phyloP scores from a whole-genome alignment of 2,888 invertebrate genomes.

The Ditylenchus weischeri region DNA sequence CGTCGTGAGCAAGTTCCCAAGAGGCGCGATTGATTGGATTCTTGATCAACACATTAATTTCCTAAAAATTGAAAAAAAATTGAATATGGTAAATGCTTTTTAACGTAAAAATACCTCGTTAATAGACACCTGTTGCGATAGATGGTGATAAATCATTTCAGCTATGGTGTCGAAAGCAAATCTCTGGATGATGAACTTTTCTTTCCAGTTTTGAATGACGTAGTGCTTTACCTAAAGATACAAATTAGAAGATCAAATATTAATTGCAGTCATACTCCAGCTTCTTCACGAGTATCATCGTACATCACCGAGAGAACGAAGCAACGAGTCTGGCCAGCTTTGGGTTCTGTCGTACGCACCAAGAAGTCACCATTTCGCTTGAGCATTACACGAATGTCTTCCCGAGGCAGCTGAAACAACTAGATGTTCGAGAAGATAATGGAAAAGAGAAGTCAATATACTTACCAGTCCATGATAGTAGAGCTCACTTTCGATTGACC shows the following conservation, averaged over 20 bases:
- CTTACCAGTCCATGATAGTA: conserved; percentile 24
- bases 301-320: conserved; percentile 33
- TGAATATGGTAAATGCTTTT: too few species aligned
- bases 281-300: conserved; percentile 11
- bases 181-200: conserved; percentile 21
- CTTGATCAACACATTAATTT: conserved; percentile 18
- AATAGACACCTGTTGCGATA: conserved; percentile 33
- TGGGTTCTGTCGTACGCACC: conserved; percentile 34
- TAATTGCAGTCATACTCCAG: not conserved
- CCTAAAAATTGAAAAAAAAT: conserved; percentile 6
- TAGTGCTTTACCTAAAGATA: conserved; percentile 39
- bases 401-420: conserved; percentile 28
- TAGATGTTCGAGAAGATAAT: not conserved
- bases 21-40: conserved; percentile 29
- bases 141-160: conserved; percentile 30
- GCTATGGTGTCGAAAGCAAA: conserved; percentile 21
- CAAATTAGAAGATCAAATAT: not conserved
- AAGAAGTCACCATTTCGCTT: conserved; percentile 31
- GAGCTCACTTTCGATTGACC: not conserved
- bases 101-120: conserved; percentile 7
- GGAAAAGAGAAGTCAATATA: conserved; percentile 8
- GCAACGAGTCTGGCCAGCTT: conserved; percentile 26
- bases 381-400: conserved; percentile 33
- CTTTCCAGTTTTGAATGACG: conserved; percentile 28
- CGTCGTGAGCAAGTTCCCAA: conserved; percentile 35